Evolutionary conservation across 35 echinoderm and acorn worm species (phyloP), one percentile per base, ranked within the genome.

Genomic region (Acanthaster planci): DNA sequence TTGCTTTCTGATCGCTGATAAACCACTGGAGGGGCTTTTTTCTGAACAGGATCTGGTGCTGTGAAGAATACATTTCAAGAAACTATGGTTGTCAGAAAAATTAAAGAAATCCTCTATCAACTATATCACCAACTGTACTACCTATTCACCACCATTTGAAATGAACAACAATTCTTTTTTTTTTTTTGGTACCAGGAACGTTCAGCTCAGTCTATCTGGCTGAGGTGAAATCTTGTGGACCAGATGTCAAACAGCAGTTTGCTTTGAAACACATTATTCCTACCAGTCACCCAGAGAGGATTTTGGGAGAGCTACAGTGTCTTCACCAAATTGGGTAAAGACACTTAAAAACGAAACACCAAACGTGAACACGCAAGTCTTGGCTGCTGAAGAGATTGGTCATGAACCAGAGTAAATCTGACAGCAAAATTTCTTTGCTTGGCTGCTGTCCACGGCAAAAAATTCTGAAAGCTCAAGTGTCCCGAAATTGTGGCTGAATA

Each of bases 191-290:
- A n/a, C n/a, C n/a, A 97, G 95, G 95, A 42, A 97, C 95, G 17
- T 97, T 97, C 80, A 97, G 95, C 51, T 93, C 95, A 34, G 95
- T 97, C 18, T 97, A 93, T 58, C 76, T 84, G 39, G 95, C 95
- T 51, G 76, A 79, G 37, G 27, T 93, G 18, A 93, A 93, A 64
- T 52, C 72, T 37, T 72, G 64, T 29, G 37, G 37, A 9, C 60
- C 87, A 5, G 40, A 90, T 23, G 31, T 79, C 30, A 60, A 80
- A 21, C 81, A 82, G 56, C 36, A 86, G 87, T 97, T 92, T 92
- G 94, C 90, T 7, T 37, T 97, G 0, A 97, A 97, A 60, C 95
- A 97, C 80, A 93, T 97, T 38, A 93, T 93, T 6, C 95, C 95
- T 7, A 97, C 95, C 31, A 93, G 91, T 31, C 95, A 97, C 40